Conservation (phyloP, 2,888 invertebrate species). For the Physocephala rufipes region DNA sequence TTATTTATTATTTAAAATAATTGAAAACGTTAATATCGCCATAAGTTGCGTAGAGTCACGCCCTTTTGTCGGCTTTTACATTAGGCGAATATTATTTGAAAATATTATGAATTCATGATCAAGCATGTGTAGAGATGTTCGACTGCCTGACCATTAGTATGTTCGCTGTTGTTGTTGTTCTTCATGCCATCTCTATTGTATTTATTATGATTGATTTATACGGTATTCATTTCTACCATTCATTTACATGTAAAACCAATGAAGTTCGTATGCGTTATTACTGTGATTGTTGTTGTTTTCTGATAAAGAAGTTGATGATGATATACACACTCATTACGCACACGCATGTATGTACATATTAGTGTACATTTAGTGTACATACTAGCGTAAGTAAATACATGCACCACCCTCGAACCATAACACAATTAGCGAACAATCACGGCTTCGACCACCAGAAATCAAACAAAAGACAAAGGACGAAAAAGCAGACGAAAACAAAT, state of each 20-base stretch:
- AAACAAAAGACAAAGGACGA: neutral
- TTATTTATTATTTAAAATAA: too few relatives aligned
- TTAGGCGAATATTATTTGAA: slow-evolving; percentile 23
- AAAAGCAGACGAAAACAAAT: neutral
- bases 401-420: neutral
- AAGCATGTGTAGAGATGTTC: slow-evolving; percentile 29
- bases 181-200: slow-evolving; percentile 10
- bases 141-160: neutral
- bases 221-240: too few relatives aligned
- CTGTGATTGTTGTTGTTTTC: neutral
- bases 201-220: slow-evolving; percentile 23
- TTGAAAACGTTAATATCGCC: neutral
- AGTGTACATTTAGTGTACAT: too few relatives aligned
- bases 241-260: neutral
- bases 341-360: too few relatives aligned
- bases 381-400: too few relatives aligned
- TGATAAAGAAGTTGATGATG: too few relatives aligned
- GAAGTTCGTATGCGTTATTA: neutral
- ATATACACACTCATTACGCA: too few relatives aligned
- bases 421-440: too few relatives aligned
- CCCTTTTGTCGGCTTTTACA: too few relatives aligned
- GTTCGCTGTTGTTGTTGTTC: slow-evolving; percentile 15
- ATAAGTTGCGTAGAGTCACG: neutral
- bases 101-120: slow-evolving; percentile 28
- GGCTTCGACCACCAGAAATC: neutral